Base-by-base conservation (phyloP, 2,888 invertebrate species). In the Protodeltote pygarga region DNA sequence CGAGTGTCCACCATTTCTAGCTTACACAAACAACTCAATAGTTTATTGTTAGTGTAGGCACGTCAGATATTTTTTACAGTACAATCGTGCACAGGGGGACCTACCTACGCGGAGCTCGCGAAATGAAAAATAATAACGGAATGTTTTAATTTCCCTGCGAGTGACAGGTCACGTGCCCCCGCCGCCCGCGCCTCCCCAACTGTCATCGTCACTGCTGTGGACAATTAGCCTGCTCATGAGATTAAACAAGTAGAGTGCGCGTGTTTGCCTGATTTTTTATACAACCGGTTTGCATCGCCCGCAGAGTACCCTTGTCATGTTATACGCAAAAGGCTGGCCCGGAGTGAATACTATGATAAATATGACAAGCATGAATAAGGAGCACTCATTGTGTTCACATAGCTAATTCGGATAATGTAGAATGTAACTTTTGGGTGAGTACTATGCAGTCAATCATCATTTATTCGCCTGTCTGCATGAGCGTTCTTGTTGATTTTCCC, bases 91-190 rank as follows among this genome's bases (percentile, higher is more conserved):
- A 40, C 62, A 31, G 55, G 46, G 24, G 32, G 42, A 51, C 21
- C 32, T 53, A 37, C 54, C 53, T 35, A 45, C 39, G 53, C 53
- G 45, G 46, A 54, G 60, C 57, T 54, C 69, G 71, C 65, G 65
- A 72, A 78, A 79, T 79, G 79, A 82, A 89, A n/a, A 88, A 89
- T 90, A 89, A 89, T 89, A 89, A 84, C 83, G 87, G 89, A 89
- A 91, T 91, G 89, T 89, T 92, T 91, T 92, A 92, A 92, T 92
- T 92, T 91, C 83, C 78, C 92, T 92, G 92, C 87, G 81, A 85
- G 81, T 92, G 92, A 92, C 92, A 87, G 92, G 92, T 89, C 92
- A 92, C 92, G 92, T 92, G 92, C 65, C 77, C 78, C 73, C 65
- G 61, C 53, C 65, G 61, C 71, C 72, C 67, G 68, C 54, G 42